Percentiles rank a stretch among this genome's conserved stretches.
These are phyloP conservation scores for Drosophila bocqueti DNA, from an alignment of 1,140 invertebrate species.

Conservation along the genomic window DNA sequence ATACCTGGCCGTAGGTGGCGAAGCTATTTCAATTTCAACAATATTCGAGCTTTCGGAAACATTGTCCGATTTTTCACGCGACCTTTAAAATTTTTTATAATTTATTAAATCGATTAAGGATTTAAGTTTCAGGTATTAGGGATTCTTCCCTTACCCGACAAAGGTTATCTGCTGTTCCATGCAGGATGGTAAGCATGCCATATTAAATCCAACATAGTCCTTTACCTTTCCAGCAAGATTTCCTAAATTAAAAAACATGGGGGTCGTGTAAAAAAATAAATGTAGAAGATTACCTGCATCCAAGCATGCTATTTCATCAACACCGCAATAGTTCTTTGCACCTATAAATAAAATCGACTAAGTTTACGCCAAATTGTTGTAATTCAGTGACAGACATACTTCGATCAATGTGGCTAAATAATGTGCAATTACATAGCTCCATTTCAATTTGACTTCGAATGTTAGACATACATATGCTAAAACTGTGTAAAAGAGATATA, in stretches of 20 bases:
- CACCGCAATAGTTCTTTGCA: slow-evolving; percentile 32
- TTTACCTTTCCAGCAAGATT: slow-evolving; percentile 44
- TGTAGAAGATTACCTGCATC: slow-evolving; percentile 29
- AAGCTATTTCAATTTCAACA: slow-evolving; percentile 62
- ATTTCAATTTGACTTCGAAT: slow-evolving; percentile 60
- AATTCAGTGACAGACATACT: slow-evolving; percentile 19
- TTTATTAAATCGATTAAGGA: background rate
- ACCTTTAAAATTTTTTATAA: background rate
- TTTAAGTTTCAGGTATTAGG: background rate
- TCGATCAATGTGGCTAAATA: slow-evolving; percentile 35
- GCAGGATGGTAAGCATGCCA: slow-evolving; percentile 58
- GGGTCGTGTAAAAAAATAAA: background rate
- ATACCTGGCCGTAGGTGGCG: slow-evolving; percentile 52
- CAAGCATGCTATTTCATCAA: slow-evolving; percentile 45
- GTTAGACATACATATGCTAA: slow-evolving; percentile 69
- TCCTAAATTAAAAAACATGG: slow-evolving; percentile 15
- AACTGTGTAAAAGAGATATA: slow-evolving; percentile 27
- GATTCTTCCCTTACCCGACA: slow-evolving; percentile 46
- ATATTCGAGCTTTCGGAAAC: background rate
- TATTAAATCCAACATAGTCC: slow-evolving; percentile 37
- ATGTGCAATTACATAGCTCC: slow-evolving; percentile 55
- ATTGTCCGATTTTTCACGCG: background rate
- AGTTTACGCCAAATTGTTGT: background rate
- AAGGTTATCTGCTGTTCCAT: slow-evolving; percentile 62
- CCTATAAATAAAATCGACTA: slow-evolving; percentile 3